These are phyloP conservation scores for Vespertilio murinus DNA, from an alignment of 2,797 vertebrate genomes.

Conservation along the genomic window DNA sequence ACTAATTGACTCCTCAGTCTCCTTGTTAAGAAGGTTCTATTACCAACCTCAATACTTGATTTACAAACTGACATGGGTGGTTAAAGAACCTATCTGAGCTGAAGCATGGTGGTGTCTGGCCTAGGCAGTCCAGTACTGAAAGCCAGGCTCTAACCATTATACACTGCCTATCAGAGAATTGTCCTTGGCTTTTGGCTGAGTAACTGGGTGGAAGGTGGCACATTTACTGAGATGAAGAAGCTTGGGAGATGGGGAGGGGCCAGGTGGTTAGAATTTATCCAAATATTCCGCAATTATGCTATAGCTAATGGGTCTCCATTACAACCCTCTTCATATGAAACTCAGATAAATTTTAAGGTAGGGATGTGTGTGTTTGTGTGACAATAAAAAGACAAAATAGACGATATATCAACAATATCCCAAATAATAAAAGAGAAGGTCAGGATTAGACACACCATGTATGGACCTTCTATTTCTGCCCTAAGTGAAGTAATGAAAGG, in stretches of 20 bases:
- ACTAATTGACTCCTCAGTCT: no score
- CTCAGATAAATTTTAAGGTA: neutral
- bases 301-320: neutral
- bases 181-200: neutral
- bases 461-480: neutral
- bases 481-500: neutral
- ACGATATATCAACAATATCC: fast-evolving
- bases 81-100: no score
- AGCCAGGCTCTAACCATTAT: neutral
- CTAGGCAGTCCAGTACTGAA: neutral
- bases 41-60: no score
- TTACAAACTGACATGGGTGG: neutral
- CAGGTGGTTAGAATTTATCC: neutral
- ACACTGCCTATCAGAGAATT: neutral
- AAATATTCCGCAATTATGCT: neutral
- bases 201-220: no score
- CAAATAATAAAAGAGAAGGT: fast-evolving
- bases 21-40: neutral
- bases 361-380: neutral
- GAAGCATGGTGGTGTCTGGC: neutral
- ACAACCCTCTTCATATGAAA: neutral
- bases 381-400: neutral
- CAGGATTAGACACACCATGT: neutral
- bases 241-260: no score
- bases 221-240: neutral